Conservation (phyloP, 1,140 invertebrate species). For the Ephestia elutella region DNA sequence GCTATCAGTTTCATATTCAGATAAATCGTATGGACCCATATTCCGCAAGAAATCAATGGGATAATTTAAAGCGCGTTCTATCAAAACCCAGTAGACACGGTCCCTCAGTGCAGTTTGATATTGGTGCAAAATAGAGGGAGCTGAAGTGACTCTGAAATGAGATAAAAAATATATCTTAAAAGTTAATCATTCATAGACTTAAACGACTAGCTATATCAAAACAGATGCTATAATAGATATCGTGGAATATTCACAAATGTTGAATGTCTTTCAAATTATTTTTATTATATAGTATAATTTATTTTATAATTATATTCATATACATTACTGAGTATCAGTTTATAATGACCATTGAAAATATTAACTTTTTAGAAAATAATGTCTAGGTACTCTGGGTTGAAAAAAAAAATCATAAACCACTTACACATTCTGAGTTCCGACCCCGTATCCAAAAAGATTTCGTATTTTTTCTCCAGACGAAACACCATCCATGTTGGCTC, state of each 20-base stretch:
- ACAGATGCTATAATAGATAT: too few species aligned
- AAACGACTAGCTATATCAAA: too few species aligned
- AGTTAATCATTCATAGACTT: not conserved
- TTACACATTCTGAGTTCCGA: not conserved
- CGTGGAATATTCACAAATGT: too few species aligned
- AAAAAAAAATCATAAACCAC: not conserved
- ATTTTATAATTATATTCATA: too few species aligned
- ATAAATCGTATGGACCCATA: conserved; percentile 76
- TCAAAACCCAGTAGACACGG: conserved; percentile 78
- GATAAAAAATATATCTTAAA: conserved; percentile 1
- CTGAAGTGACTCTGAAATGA: conserved; percentile 57
- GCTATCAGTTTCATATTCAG: conserved; percentile 68
- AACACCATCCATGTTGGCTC: conserved; percentile 49
- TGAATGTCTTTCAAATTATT: too few species aligned
- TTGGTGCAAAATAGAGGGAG: conserved; percentile 73
- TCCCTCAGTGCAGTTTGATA: conserved; percentile 77
- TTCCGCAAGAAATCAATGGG: conserved; percentile 75
- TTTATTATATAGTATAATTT: too few species aligned
- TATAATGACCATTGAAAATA: too few species aligned
- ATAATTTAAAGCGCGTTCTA: conserved; percentile 75
- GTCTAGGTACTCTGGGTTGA: too few species aligned
- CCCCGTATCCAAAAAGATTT: conserved; percentile 50
- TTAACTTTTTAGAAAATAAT: too few species aligned
- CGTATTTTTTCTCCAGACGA: conserved; percentile 48
- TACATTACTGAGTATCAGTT: too few species aligned